Conservation (phyloP, 64 coral and sea anemone species). For the Catalaphyllia jardinei region DNA sequence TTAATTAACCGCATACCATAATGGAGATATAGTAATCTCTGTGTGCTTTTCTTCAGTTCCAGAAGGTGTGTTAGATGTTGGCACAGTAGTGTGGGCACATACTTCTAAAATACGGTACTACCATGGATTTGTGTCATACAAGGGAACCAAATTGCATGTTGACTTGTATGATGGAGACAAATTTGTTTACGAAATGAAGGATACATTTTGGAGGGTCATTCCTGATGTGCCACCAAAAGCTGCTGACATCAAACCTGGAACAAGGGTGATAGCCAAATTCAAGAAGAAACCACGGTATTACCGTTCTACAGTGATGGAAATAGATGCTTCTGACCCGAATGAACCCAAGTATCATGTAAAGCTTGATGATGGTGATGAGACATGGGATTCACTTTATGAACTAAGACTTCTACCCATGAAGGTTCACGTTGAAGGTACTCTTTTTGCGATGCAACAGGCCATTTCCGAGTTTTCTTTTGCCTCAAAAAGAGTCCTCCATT, state of each 20-base stretch:
- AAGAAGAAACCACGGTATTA: conserved; percentile 57
- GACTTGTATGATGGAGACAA: conserved; percentile 89
- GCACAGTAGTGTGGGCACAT: conserved; percentile 76
- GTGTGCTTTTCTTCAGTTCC: conserved; percentile 30
- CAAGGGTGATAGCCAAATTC: conserved; percentile 75
- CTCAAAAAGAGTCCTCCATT: too few species aligned
- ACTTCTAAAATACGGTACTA: conserved; percentile 58
- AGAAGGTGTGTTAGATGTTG: conserved; percentile 77
- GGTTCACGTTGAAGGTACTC: conserved; percentile 65
- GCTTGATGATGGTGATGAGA: conserved; percentile 71
- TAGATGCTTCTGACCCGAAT: conserved; percentile 59
- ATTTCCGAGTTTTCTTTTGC: not conserved
- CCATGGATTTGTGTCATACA: conserved; percentile 80
- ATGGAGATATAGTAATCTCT: not conserved
- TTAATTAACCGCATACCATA: not conserved
- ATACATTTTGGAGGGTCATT: conserved; percentile 58
- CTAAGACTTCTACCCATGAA: conserved; percentile 67
- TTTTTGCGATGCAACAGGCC: not conserved
- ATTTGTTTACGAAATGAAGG: conserved; percentile 68
- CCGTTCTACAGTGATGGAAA: conserved; percentile 25
- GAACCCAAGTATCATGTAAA: conserved; percentile 57
- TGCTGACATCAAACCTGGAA: conserved; percentile 52
- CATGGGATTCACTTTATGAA: conserved; percentile 50
- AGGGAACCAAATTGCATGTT: conserved; percentile 82
- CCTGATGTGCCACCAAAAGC: conserved; percentile 64